Base-by-base conservation (phyloP, 2,113 vertebrate genomes). In the Pseudopipra pipra region DNA sequence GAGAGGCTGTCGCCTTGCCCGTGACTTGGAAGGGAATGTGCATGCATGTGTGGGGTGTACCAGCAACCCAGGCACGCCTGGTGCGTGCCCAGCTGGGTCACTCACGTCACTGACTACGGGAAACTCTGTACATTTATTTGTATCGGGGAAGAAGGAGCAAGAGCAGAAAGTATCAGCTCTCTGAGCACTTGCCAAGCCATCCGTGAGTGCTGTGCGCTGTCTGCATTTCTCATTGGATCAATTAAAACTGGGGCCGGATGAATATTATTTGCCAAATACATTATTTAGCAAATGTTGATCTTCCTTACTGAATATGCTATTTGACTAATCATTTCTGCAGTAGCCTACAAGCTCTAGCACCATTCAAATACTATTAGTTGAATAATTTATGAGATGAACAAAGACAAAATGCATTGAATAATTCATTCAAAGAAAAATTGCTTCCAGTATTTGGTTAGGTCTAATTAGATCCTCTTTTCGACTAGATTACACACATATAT, bases 381-480 rank as follows among this genome's bases (percentile, higher is more conserved):
- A 97, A 96, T 97, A 92, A 94, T 93, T 85, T 81, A 96, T 94
- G 73, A 94, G 80, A 76, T 43, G 70, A 95, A 75, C 76, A 96
- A 94, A 96, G 90, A 56, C 73, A 94, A 96, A 94, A 88, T 58
- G 66, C 70, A 51, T 18, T 97, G 80, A 96, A 96, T 96, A 90
- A 97, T 96, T 96, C 94, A 96, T 94, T 92, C 54, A 89, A 73
- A 87, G 76, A 78, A 70, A 95, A 91, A 94, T 73, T 81, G 77
- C 73, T 95, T 84, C 89, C 86, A 82, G 62, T 90, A 76, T 94
- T 96, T 96, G 86, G 84, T 86, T 94, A 94, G 61, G 44, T 80
- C 82, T 93, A 95, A 94, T 97, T 93, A 92, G 93, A 93, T 58
- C 52, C 58, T 90, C 49, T 88, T 95, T 94, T 90, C 0, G 1